These are phyloP conservation scores for Sebastes glaucus DNA, from an alignment of 2,797 vertebrate genomes.

Conservation along the genomic window DNA sequence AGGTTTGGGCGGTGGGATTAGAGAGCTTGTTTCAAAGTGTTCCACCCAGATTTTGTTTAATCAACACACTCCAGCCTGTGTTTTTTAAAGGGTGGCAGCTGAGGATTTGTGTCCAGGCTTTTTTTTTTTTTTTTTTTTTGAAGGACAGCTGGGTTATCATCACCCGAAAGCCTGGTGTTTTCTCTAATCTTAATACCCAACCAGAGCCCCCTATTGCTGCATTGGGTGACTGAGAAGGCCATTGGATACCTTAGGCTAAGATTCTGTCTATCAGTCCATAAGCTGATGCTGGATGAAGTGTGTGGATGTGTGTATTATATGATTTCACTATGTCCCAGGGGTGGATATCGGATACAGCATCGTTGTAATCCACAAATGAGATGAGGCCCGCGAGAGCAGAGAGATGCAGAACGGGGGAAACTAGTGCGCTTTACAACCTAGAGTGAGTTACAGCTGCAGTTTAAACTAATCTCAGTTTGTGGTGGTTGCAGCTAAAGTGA, in stretches of 20 bases:
- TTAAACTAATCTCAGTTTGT: neutral
- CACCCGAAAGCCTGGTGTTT: conserved; percentile 11
- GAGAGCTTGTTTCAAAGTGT: conserved; percentile 16
- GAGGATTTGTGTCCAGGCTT: conserved; percentile 30
- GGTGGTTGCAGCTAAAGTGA: neutral
- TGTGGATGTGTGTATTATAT: neutral
- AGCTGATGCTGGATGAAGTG: neutral
- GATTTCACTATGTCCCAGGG: conserved; percentile 3
- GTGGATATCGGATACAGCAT: neutral
- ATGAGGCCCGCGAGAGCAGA: neutral
- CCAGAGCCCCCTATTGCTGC: conserved; percentile 1
- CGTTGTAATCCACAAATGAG: neutral
- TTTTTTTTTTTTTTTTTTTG: neutral
- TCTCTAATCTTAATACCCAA: conserved; percentile 36
- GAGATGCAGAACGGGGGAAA: neutral
- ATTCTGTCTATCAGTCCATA: neutral
- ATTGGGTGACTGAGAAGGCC: neutral
- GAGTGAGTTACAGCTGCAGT: neutral
- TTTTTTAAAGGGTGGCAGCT: conserved; percentile 15
- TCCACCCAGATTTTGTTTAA: conserved; percentile 28
- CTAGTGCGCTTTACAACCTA: neutral
- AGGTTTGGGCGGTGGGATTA: conserved; percentile 27
- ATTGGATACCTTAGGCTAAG: neutral
- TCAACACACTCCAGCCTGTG: neutral
- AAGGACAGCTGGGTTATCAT: conserved; percentile 24